These are phyloP conservation scores for Ascaphus truei DNA, from an alignment of 2,113 vertebrate genomes.

Conservation along the genomic window DNA sequence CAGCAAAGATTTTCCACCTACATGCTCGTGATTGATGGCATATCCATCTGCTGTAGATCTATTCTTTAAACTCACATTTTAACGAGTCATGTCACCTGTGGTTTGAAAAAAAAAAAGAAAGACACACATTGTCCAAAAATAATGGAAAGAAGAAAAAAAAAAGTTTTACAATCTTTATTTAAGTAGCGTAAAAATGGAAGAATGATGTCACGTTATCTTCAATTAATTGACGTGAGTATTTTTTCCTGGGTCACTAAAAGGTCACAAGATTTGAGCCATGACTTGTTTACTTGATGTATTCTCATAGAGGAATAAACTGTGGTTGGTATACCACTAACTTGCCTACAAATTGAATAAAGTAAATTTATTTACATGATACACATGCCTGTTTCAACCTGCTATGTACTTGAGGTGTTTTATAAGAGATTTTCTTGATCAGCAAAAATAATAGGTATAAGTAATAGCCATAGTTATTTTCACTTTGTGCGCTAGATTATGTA, in stretches of 20 bases:
- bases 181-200: neutral
- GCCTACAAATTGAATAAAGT: slow-evolving; percentile 52
- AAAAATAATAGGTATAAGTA: too few species aligned
- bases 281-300: slow-evolving; percentile 40
- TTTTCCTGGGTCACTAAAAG: slow-evolving; percentile 45
- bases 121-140: neutral
- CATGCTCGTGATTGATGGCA: slow-evolving; percentile 62
- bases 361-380: slow-evolving; percentile 50
- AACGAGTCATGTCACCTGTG: slow-evolving; percentile 54
- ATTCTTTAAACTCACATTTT: slow-evolving; percentile 42
- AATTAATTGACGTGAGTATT: slow-evolving; percentile 48
- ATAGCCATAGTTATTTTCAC: too few species aligned
- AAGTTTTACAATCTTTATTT: neutral
- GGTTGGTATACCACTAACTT: slow-evolving; percentile 55
- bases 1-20: slow-evolving; percentile 70
- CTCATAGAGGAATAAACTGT: slow-evolving; percentile 50
- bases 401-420: too few species aligned
- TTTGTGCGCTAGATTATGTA: too few species aligned
- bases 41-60: slow-evolving; percentile 66
- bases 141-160: neutral
- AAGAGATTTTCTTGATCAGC: too few species aligned
- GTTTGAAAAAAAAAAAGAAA: slow-evolving; percentile 46
- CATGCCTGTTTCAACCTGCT: slow-evolving; percentile 34
- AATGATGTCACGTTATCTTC: slow-evolving; percentile 41
- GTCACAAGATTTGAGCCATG: slow-evolving; percentile 45